A percentile compares a stretch with the other conserved stretches of the same genome.
phyloP scores from a whole-genome alignment of 2,797 vertebrate species.

The Sebastes glaucus region DNA sequence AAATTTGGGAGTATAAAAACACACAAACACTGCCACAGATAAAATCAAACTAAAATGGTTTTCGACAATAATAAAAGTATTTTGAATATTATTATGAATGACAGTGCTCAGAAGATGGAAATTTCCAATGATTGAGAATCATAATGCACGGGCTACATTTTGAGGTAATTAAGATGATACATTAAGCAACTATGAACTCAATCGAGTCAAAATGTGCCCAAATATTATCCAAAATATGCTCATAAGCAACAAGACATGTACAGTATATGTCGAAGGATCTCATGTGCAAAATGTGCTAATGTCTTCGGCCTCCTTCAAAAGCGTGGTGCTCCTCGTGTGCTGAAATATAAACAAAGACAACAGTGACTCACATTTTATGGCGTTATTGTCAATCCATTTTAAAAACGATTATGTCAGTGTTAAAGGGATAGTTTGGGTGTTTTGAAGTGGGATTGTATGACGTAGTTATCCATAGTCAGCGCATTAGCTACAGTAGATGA shows the following conservation, averaged over 20 bases:
- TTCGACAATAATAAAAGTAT: conserved; percentile 22
- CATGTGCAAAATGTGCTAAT: conserved; percentile 81
- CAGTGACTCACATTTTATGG: background rate
- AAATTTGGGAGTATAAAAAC: conserved; percentile 66
- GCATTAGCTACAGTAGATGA: too few species aligned
- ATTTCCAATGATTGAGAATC: conserved; percentile 29
- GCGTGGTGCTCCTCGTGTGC: conserved; percentile 96
- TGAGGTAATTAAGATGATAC: conserved; percentile 44
- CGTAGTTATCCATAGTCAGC: too few species aligned
- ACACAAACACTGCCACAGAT: conserved; percentile 46
- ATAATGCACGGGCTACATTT: conserved; percentile 31
- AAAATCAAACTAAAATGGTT: conserved; percentile 31
- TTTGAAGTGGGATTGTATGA: too few species aligned
- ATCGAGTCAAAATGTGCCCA: conserved; percentile 28
- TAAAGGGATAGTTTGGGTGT: too few species aligned
- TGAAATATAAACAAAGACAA: conserved; percentile 68
- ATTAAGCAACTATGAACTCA: conserved; percentile 20
- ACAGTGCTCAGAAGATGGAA: conserved; percentile 45
- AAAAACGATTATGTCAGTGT: background rate
- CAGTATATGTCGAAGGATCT: conserved; percentile 3
- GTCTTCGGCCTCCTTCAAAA: conserved; percentile 93
- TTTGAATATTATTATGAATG: conserved; percentile 32
- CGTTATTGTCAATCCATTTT: background rate
- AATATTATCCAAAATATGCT: conserved; percentile 21
- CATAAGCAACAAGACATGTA: conserved; percentile 5